Evolutionary conservation across 92 coral and sea anemone species (phyloP), one percentile per base, ranked within the genome.

Genomic region (Epizoanthus stellaris): DNA sequence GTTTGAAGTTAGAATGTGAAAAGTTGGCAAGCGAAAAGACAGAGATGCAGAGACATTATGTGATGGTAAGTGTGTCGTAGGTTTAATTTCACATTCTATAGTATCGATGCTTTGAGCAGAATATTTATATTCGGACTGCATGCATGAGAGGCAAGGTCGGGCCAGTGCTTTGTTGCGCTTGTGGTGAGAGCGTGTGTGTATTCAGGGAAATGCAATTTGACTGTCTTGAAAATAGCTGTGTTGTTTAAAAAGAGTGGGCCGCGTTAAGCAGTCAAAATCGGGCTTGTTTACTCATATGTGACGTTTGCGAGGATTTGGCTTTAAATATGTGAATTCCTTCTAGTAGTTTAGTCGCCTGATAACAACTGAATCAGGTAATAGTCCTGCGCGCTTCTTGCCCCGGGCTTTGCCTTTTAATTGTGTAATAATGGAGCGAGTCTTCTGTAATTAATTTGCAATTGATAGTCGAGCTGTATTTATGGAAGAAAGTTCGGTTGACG

Each of bases 1-100:
- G 99, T 85, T 94, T 97, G 90, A 97, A 97, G 90, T 92, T 97
- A 88, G 99, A 97, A 88, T 97, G 99, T 81, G 99, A 97, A 80
- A 97, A 97, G 94, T 86, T 97, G 75, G 99, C 99, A 63, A 95
- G 96, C 86, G 99, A 97, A 82, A 97, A 97, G 83, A 97, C 99
- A 52, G 99, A 97, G 66, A 97, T 97, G 99, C 99, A 97, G 57
- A 88, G 99, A 45, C 99, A 97, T 77, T 97, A 97, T 73, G 99
- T 97, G 19, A 97, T 97, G 99, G 99, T 97, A 56, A 85, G 96
- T 56, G 57, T n/a, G 16, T 82, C 39, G 77, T 58, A 53, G 23
- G 58, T 61, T 49, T 9, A 56, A 62, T 67, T 76, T 68, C 72
- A 45, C n/a, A 73, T 87, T 20, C 64, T 9, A 13, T 52, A 52